Evolutionary conservation across 1,140 invertebrate genomes (phyloP).

Genomic region (Campoletis sonorensis): DNA sequence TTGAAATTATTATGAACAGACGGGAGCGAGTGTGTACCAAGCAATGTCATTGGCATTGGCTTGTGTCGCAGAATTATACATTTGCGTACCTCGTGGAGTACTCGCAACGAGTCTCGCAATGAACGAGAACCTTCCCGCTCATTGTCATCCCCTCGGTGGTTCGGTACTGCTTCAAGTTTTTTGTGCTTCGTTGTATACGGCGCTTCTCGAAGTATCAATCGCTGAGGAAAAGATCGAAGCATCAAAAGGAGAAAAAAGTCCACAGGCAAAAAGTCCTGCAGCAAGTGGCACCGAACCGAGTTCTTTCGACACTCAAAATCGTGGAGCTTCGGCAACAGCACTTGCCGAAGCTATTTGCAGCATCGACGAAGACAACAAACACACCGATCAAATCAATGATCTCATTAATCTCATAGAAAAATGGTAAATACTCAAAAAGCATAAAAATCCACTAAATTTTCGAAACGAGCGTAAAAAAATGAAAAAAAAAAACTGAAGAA

Average conservation of each 20-base stretch:
- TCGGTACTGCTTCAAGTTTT: slow-evolving; percentile 83
- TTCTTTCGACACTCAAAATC: slow-evolving; percentile 61
- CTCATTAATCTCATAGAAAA: slow-evolving; percentile 78
- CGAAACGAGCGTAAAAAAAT: too few relatives aligned
- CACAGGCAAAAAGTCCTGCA: neutral
- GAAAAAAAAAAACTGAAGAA: too few relatives aligned
- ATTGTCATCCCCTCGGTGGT: slow-evolving; percentile 79
- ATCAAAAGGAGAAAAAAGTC: slow-evolving; percentile 18
- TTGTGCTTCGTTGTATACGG: slow-evolving; percentile 67
- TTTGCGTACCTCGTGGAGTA: slow-evolving; percentile 80
- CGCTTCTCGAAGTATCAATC: slow-evolving; percentile 58
- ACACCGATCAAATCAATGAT: slow-evolving; percentile 82
- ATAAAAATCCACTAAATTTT: too few relatives aligned
- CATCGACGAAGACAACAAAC: slow-evolving; percentile 86
- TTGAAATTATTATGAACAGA: slow-evolving; percentile 69
- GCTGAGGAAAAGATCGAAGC: slow-evolving; percentile 15
- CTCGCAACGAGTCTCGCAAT: slow-evolving; percentile 77
- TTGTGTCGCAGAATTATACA: slow-evolving; percentile 81
- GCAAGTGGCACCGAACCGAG: slow-evolving; percentile 45
- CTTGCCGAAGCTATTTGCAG: slow-evolving; percentile 86
- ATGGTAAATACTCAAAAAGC: slow-evolving; percentile 53
- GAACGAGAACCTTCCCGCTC: slow-evolving; percentile 81
- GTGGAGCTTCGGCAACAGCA: slow-evolving; percentile 70
- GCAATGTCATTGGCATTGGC: slow-evolving; percentile 84
- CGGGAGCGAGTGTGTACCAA: slow-evolving; percentile 86